Base-by-base conservation (phyloP, 2,797 vertebrate genomes). In the Clarias fuscus region DNA sequence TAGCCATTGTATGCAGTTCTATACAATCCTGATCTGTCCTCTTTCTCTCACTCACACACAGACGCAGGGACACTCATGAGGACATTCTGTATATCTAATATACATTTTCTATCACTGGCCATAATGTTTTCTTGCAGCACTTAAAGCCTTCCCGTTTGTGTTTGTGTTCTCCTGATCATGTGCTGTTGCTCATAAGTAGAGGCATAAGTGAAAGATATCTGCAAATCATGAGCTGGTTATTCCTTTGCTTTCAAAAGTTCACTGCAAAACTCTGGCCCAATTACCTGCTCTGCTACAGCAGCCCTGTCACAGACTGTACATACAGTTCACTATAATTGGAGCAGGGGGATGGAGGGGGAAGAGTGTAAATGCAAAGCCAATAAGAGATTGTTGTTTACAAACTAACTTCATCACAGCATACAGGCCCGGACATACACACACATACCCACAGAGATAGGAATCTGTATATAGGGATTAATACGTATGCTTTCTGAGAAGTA, bases 231-330 rank as follows among this genome's bases (percentile, higher is more conserved):
- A 48, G 86, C 59, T 78, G 79, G 70, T 82, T 76, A 76, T 80
- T 30, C 43, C 79, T 77, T 87, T 84, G 67, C 83, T 89, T 90
- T 86, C 82, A 85, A 83, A 88, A 88, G 81, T 89, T 86, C 70
- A 87, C 77, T 84, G 83, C 64, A 82, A 84, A 88, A 82, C 86
- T 87, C 84, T 87, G 77, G 84, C 87, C 87, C 88, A 90, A 90
- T 90, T 90, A 89, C 87, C 87, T 80, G 85, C 79, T 67, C 76
- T 72, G 87, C 85, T 81, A 37, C 85, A 90, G 83, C 88, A 83
- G 76, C 75, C 84, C 85, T 90, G 89, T 89, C 89, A 90, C 85
- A 79, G 81, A 85, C 86, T 88, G 84, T 76, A 13, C 86, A 83
- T 68, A 83, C 82, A 85, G 84, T 62, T 79, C 85, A 33, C 58